Evolutionary conservation across 1,140 invertebrate species (phyloP), one percentile per base, ranked within the genome.

Genomic region (Helicoverpa zea): DNA sequence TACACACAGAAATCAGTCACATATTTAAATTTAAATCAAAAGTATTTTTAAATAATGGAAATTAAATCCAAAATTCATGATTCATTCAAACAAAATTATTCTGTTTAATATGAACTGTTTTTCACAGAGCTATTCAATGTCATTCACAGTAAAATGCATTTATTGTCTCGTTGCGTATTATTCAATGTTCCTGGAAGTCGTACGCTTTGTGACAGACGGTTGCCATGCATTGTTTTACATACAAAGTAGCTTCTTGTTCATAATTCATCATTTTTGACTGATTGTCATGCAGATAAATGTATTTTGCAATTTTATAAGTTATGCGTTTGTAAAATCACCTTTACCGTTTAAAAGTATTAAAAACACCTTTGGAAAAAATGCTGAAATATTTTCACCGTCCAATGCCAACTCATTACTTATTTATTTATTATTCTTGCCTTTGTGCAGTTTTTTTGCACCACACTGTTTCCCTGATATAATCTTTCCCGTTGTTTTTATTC

Each of bases 151-250:
- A 66, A 66, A 47, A 49, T 66, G 63, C 35, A 66, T 66, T 59
- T 23, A 23, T n/a, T 13, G 59, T 29, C 13, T 63, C 59, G 30
- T 47, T 47, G 35, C 43, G 43, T 49, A 49, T 49, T 66, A 66
- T 49, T 66, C 47, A 47, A 66, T 66, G 35, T 66, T 66, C 35
- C 7, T 49, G 63, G 14, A 49, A 66, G 63, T 66, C 63, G 10
- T 18, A 66, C 63, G 63, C 63, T 66, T 66, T 66, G 63, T 43
- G 63, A 66, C 63, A 18, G 63, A 66, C 43, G 63, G 47, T 49
- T 66, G 63, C n/a, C 63, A 49, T 66, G 63, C 63, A 66, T 49
- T 35, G 63, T 66, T 66, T 66, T 66, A 66, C 63, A 66, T 66
- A 66, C 63, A 49, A 66, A 66, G 63, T 66, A 66, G 35, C 35